Percentiles rank a stretch among this genome's conserved stretches.
Conservation (phyloP, 2,113 vertebrate species). For the Eolophus roseicapilla region DNA sequence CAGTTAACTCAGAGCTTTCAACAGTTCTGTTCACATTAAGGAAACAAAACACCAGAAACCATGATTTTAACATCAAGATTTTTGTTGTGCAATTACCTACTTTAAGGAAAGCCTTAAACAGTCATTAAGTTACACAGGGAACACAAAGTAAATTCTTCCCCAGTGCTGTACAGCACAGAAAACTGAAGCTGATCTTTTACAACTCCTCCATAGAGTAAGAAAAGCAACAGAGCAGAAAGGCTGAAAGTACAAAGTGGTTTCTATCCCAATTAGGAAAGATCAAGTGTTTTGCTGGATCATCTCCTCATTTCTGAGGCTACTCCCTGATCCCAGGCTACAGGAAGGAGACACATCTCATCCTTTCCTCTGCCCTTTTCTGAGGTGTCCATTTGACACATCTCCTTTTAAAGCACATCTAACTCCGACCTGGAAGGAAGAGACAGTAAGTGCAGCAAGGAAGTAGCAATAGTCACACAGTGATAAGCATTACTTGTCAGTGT, state of each 20-base stretch:
- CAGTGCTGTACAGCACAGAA: background rate
- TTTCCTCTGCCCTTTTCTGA: background rate
- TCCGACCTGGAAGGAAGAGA: background rate
- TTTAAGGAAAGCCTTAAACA: background rate
- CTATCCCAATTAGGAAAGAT: background rate
- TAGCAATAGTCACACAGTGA: fast-evolving
- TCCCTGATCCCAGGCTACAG: background rate
- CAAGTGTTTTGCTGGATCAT: background rate
- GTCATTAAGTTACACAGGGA: background rate
- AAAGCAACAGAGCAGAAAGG: background rate
- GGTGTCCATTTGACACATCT: background rate
- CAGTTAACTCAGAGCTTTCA: background rate
- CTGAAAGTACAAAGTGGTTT: background rate
- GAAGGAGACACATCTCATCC: background rate
- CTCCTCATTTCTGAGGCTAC: background rate
- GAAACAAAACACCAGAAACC: background rate
- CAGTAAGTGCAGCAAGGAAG: background rate
- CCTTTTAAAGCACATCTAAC: background rate
- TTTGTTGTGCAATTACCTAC: background rate
- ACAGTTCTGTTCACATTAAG: background rate
- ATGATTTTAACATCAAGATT: background rate
- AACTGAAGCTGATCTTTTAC: background rate
- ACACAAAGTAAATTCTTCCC: background rate
- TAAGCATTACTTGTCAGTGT: background rate
- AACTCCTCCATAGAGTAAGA: background rate